Base-by-base conservation (phyloP, 2,888 invertebrate genomes). In the Bimastos eiseni region DNA sequence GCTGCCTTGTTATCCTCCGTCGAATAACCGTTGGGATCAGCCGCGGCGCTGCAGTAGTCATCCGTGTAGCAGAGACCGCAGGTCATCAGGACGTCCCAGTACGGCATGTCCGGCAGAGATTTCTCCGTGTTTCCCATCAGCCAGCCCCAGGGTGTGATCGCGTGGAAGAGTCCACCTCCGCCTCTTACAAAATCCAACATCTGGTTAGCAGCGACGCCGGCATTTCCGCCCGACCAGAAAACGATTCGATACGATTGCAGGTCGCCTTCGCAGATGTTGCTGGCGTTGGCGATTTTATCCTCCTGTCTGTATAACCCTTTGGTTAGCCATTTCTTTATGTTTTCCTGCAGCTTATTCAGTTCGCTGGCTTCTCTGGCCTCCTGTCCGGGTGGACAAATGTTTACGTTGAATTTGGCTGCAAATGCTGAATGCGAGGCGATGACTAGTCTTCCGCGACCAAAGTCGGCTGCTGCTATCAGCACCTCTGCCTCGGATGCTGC, bases 91-190 rank as follows among this genome's bases (percentile, higher is more conserved):
- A 92, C 89, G 30, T 90, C 49, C 37, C 55, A 89, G 38, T 92
- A 90, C 11, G 91, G 91, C 89, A 92, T 90, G 33, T 92, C 91
- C n/a, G 83, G 15, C 17, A 90, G 84, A 21, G 90, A 36, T 84
- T 92, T 90, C 21, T 83, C 83, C 1, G 41, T 37, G 89, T 92
- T 89, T 5, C 70, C 11, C 70, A 92, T 92, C 41, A 91, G 44
- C 91, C 91, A 92, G 5, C 91, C 92, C 92, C 92, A 92, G 24
- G 92, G 91, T 24, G 92, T 92, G 21, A 90, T 88, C 24, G 91
- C 91, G 89, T 91, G 90, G 30, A 92, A 41, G 6, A 92, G 88
- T 34, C 90, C 91, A 21, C 92, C 92, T 19, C 92, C 92, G 30
- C 41, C 55, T 83, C 83, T 83, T 30, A 92, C 55, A 83, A 90